Conservation (phyloP, 2,888 invertebrate genomes). For the Tenthredo distinguenda region DNA sequence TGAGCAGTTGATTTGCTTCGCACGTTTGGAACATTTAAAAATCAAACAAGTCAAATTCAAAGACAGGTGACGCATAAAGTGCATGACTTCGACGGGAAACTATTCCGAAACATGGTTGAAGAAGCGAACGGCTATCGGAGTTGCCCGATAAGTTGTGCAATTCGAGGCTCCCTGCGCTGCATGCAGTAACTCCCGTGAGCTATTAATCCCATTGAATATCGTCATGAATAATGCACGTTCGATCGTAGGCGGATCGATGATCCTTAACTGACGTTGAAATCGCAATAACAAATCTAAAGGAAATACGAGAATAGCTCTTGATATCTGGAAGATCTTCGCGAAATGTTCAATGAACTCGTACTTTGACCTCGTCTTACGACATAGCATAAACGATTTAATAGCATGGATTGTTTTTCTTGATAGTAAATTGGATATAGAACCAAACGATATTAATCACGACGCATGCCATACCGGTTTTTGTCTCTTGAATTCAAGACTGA, state of each 20-base stretch:
- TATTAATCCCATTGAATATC: neutral
- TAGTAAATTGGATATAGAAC: neutral
- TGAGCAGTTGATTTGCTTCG: neutral
- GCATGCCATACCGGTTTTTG: neutral
- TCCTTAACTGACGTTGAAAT: neutral
- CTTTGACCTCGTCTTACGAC: neutral
- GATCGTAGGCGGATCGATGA: neutral
- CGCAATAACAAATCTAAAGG: neutral
- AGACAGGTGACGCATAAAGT: neutral
- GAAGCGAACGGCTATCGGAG: neutral
- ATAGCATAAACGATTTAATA: neutral
- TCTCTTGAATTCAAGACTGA: neutral
- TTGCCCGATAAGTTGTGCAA: slow-evolving; percentile 29
- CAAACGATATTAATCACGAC: neutral
- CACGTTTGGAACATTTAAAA: neutral
- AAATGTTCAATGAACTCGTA: neutral
- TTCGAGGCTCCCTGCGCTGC: neutral
- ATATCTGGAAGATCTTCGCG: neutral
- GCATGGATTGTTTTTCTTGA: neutral
- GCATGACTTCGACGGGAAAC: neutral
- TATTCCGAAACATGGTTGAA: neutral
- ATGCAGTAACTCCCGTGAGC: slow-evolving; percentile 1
- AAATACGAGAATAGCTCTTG: neutral
- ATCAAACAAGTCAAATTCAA: neutral
- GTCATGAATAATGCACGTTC: neutral